These are phyloP conservation scores for Meloidogyne hapla DNA, from an alignment of 1,140 invertebrate species.

Conservation along the genomic window DNA sequence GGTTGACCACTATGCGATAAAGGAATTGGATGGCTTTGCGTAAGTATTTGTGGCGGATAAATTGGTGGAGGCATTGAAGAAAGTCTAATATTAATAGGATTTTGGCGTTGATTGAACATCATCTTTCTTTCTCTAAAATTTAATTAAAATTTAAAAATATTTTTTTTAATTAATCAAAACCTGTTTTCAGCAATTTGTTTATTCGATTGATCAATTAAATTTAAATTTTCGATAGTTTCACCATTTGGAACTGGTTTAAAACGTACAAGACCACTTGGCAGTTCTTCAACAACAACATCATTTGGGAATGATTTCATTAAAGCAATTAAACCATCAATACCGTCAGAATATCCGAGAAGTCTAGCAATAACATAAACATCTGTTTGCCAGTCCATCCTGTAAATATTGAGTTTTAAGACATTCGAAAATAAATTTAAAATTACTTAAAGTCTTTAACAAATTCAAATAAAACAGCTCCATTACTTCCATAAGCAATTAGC, in stretches of 20 bases:
- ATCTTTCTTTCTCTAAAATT: not conserved
- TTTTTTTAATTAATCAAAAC: not conserved
- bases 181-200: not conserved
- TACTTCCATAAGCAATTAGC: not conserved
- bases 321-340: not conserved
- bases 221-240: not conserved
- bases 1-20: not conserved
- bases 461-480: not conserved
- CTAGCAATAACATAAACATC: not conserved
- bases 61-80: not conserved
- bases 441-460: not conserved
- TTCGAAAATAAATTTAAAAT: not conserved
- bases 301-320: not conserved
- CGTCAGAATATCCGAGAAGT: not conserved
- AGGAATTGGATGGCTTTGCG: not conserved
- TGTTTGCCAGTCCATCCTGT: not conserved
- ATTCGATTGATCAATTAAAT: not conserved
- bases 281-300: conserved; percentile 2
- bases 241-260: not conserved
- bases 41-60: not conserved
- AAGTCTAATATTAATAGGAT: not conserved
- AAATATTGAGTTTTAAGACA: not conserved
- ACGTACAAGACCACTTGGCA: not conserved
- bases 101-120: not conserved
- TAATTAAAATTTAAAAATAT: not conserved